Evolutionary conservation across 92 coral and sea anemone species (phyloP).

Genomic region (Parazoanthus darwini): DNA sequence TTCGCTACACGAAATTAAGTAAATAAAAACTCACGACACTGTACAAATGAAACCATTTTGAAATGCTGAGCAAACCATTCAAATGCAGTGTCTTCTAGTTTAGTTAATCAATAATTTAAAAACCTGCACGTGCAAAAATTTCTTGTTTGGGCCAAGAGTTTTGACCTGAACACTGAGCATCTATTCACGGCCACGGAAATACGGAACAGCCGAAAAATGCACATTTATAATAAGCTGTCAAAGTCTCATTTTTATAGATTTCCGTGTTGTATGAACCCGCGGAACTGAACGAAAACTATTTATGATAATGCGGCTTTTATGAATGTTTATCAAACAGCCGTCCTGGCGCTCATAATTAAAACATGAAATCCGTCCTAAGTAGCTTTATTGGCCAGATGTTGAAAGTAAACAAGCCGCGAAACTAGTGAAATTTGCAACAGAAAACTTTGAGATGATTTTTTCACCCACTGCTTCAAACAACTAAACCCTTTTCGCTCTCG

Average conservation of each 20-base stretch:
- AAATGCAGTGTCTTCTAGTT: conserved; percentile 54
- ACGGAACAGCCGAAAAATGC: conserved; percentile 35
- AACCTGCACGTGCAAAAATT: conserved; percentile 83
- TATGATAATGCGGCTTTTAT: conserved; percentile 29
- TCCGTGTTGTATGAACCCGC: conserved; percentile 27
- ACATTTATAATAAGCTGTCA: conserved; percentile 21
- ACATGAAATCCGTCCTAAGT: conserved; percentile 71
- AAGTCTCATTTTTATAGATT: conserved; percentile 19
- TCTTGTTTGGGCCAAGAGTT: conserved; percentile 26
- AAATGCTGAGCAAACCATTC: conserved; percentile 65
- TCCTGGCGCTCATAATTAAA: conserved; percentile 60
- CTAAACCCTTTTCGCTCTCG: neutral
- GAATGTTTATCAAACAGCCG: conserved; percentile 29
- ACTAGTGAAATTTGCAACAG: conserved; percentile 34
- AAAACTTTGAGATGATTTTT: neutral
- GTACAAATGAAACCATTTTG: conserved; percentile 52
- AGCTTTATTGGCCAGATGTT: conserved; percentile 91
- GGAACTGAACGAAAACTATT: conserved; percentile 28
- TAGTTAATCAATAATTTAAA: conserved; percentile 73
- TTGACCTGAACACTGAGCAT: conserved; percentile 20
- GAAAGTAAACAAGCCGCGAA: conserved; percentile 54
- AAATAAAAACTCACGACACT: conserved; percentile 10
- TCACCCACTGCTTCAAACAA: neutral
- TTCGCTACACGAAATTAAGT: conserved; percentile 31
- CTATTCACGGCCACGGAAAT: conserved; percentile 32